These are phyloP conservation scores for Meteorus sp. DNA, from an alignment of 1,140 invertebrate genomes.

Conservation along the genomic window DNA sequence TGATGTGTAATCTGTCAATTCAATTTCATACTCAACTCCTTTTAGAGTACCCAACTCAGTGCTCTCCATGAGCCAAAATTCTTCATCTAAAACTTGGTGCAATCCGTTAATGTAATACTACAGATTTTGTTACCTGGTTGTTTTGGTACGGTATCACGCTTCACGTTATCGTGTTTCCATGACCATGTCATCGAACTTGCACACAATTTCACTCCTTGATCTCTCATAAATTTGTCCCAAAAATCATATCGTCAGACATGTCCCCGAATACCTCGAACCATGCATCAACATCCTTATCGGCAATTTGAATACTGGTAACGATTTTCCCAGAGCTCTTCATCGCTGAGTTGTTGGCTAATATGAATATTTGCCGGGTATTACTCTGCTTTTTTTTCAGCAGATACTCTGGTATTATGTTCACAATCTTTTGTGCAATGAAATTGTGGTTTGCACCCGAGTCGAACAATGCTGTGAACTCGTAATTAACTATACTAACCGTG, in stretches of 20 bases:
- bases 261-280: neutral
- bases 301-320: neutral
- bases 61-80: neutral
- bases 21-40: neutral
- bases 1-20: neutral
- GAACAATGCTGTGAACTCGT: neutral
- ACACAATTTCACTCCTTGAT: neutral
- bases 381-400: neutral
- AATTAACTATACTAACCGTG: neutral
- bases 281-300: neutral
- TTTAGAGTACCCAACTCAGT: neutral
- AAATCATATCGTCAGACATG: neutral
- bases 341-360: neutral
- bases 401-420: neutral
- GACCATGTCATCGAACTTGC: neutral
- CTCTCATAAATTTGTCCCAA: neutral
- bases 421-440: neutral
- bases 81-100: neutral
- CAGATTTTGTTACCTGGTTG: neutral
- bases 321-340: neutral
- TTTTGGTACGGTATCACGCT: neutral
- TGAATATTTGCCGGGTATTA: neutral
- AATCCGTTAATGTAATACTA: neutral
- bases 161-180: neutral
- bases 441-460: neutral